phyloP scores from a whole-genome alignment of 2,888 invertebrate species.

The Biston betularia region DNA sequence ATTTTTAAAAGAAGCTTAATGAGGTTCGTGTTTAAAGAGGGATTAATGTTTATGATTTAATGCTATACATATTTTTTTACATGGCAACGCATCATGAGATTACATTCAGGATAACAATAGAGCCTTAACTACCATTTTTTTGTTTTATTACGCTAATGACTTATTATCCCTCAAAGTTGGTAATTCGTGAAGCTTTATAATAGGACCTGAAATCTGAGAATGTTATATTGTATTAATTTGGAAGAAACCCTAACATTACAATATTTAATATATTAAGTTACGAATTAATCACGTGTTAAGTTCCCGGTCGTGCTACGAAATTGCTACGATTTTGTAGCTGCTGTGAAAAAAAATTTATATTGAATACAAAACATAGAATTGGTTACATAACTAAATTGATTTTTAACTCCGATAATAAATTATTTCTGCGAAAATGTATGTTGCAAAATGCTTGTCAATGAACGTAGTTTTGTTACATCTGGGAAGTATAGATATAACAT shows the following conservation, averaged over 20 bases:
- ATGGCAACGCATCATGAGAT: background rate
- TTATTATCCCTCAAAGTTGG: background rate
- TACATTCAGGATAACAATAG: background rate
- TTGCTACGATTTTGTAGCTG: conserved; percentile 34
- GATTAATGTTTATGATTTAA: background rate
- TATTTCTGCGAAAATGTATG: too few species aligned
- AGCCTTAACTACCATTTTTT: too few species aligned
- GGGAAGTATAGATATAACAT: too few species aligned
- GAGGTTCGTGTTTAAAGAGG: background rate
- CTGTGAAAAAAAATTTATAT: conserved; percentile 4
- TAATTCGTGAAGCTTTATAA: background rate
- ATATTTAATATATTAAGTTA: conserved; percentile 20
- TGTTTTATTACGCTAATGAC: too few species aligned
- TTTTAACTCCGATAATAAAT: too few species aligned
- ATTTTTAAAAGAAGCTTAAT: conserved; percentile 7
- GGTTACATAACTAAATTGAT: too few species aligned
- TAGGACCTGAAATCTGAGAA: conserved; percentile 16
- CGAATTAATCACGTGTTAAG: conserved; percentile 30
- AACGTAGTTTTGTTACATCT: too few species aligned
- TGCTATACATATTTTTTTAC: too few species aligned
- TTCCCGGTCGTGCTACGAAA: conserved; percentile 21
- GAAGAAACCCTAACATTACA: conserved; percentile 33
- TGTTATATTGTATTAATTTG: conserved; percentile 22
- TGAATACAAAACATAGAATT: too few species aligned
- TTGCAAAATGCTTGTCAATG: too few species aligned